A percentile compares a stretch with the other conserved stretches of the same genome.
Evolutionary conservation across 2,113 vertebrate genomes (phyloP).

Genomic region (Elachura formosa): DNA sequence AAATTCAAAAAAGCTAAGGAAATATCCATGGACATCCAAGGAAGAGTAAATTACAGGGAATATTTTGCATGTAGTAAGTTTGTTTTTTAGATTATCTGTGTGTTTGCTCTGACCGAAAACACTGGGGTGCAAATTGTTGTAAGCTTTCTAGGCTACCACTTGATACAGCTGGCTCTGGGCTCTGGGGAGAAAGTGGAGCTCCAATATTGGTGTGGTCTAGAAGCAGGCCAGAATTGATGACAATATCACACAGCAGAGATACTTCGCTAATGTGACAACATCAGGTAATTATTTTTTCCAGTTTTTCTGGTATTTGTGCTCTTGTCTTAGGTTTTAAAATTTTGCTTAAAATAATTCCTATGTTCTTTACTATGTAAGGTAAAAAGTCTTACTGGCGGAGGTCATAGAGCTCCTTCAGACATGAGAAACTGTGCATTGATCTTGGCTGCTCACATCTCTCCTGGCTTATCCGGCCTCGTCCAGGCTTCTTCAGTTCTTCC

Average conservation of each 20-base stretch:
- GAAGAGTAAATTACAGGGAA: not conserved
- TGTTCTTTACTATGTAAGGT: not conserved
- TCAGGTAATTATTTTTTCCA: not conserved
- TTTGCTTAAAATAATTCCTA: not conserved
- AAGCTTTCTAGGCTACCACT: not conserved
- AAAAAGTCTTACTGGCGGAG: conserved; percentile 81
- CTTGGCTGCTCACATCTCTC: conserved; percentile 73
- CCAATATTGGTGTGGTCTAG: not conserved
- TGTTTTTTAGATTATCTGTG: not conserved
- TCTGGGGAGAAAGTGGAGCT: not conserved
- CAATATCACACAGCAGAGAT: not conserved
- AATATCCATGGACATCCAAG: not conserved
- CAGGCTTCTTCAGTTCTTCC: conserved; percentile 76
- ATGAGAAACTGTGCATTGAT: conserved; percentile 81
- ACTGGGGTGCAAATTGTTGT: not conserved
- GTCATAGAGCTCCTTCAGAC: conserved; percentile 89
- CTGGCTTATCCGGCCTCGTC: conserved; percentile 32
- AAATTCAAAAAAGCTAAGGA: not conserved
- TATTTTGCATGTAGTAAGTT: not conserved
- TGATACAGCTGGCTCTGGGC: not conserved
- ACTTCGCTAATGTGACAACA: not conserved
- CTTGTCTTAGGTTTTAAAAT: not conserved
- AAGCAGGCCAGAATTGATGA: not conserved
- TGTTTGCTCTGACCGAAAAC: not conserved
- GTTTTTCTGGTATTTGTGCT: not conserved